phyloP scores from a whole-genome alignment of 1,140 invertebrate species.

The Drosophila trapezifrons region DNA sequence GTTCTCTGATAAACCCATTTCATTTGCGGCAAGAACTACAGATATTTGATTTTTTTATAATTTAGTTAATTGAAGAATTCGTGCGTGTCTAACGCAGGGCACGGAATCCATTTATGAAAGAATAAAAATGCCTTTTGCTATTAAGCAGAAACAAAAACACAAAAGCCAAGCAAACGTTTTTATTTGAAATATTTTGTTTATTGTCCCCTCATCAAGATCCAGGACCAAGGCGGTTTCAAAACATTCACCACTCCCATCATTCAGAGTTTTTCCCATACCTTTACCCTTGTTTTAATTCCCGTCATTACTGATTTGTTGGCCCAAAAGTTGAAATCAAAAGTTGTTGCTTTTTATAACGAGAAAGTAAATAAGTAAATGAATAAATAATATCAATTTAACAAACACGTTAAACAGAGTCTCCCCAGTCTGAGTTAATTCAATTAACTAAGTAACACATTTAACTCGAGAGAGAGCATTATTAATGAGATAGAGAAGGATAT shows the following conservation, averaged over 20 bases:
- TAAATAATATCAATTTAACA: constrained; percentile 46
- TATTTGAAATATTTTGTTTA: constrained; percentile 7
- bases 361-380: constrained; percentile 46
- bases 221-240: constrained; percentile 69
- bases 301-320: constrained; percentile 21
- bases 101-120: constrained; percentile 52
- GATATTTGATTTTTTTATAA: constrained; percentile 45
- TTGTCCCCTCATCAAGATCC: constrained; percentile 14
- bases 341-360: constrained; percentile 57
- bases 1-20: constrained; percentile 25
- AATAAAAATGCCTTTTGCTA: constrained; percentile 74
- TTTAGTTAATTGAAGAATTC: constrained; percentile 70
- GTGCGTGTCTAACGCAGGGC: constrained; percentile 14
- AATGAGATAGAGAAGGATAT: constrained; percentile 16
- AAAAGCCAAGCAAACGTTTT: constrained; percentile 19
- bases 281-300: neutral
- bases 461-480: constrained; percentile 26
- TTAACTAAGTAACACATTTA: constrained; percentile 57
- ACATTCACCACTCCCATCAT: constrained; percentile 24
- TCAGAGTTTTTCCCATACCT: neutral
- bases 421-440: constrained; percentile 71
- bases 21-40: constrained; percentile 31
- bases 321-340: constrained; percentile 59
- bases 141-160: constrained; percentile 56
- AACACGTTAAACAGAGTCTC: constrained; percentile 52